Base-by-base conservation (phyloP, 2,113 vertebrate genomes). In the Phalacrocorax aristotelis region DNA sequence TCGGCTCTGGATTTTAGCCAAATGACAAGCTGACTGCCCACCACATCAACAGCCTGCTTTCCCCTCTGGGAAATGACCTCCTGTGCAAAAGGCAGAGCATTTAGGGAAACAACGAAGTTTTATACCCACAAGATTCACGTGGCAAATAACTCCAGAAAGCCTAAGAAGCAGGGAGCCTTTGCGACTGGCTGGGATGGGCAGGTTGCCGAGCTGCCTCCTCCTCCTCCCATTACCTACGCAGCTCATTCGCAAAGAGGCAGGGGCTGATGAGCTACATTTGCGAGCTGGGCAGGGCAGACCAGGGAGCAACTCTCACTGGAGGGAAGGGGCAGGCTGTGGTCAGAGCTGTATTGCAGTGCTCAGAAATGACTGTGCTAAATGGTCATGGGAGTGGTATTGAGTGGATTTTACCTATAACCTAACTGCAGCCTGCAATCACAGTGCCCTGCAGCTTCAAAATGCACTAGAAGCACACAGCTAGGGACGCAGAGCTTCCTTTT, bases 231-330 rank as follows among this genome's bases (percentile, higher is more conserved):
- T 71, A 87, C 81, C 83, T 87, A 89, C 6, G 0, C 69, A 92
- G 66, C 52, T 94, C 57, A 68, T 93, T 96, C 81, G 80, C 92
- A 71, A 83, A 90, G 85, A 57, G n/a, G 85, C 58, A 89, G 86
- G 93, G 80, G 92, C 79, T 82, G 90, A 81, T 34, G 83, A 96
- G 86, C 70, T 91, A 27, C 89, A 75, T 91, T 87, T 85, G 65
- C 62, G 46, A 87, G 78, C 90, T 80, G 89, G 93, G 94, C 83
- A 92, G 86, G 86, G 94, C 77, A 83, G 72, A 74, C 22, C 72
- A 71, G 81, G 51, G 46, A 92, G 74, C 49, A 88, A 77, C 83
- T 83, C 82, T 76, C 79, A 48, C 64, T 54, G 78, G 57, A 36
- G 9, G 32, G 71, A 93, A 92, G 61, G 72, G 48, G 16, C 57